Conservation (phyloP, 2,797 vertebrate species). For the Enteromius argenteus region DNA sequence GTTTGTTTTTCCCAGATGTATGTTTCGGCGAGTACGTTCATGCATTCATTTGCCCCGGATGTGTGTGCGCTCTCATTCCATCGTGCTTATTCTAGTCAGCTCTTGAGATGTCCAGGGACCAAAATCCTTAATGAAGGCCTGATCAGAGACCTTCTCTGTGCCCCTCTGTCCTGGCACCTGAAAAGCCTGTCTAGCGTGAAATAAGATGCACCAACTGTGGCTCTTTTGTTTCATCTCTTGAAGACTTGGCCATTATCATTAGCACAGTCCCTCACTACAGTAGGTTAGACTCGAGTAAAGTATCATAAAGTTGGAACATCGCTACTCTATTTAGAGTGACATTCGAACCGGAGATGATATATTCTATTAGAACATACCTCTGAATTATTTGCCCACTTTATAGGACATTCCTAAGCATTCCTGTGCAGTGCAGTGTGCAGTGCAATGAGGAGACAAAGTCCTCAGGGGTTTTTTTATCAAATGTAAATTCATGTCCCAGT, state of each 20-base stretch:
- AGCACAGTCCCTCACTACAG: constrained; percentile 34
- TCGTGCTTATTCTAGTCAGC: constrained; percentile 1
- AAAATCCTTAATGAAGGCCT: constrained; percentile 50
- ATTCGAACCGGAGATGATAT: constrained; percentile 26
- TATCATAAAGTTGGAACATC: constrained; percentile 12
- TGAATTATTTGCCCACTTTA: constrained; percentile 73
- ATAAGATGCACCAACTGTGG: constrained; percentile 50
- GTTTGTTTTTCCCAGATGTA: constrained; percentile 39
- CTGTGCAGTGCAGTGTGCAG: not conserved
- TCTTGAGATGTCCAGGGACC: constrained; percentile 26
- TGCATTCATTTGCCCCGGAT: constrained; percentile 36
- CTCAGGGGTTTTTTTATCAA: not conserved
- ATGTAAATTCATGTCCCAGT: not conserved
- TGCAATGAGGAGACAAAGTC: not conserved
- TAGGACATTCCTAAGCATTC: constrained; percentile 62
- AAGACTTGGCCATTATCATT: constrained; percentile 47
- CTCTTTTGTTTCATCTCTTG: constrained; percentile 48
- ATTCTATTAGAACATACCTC: constrained; percentile 44
- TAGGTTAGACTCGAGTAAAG: constrained; percentile 28
- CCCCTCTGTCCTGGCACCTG: constrained; percentile 49
- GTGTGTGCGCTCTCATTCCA: constrained; percentile 8
- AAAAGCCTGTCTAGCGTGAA: constrained; percentile 56
- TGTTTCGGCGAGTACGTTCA: constrained; percentile 26
- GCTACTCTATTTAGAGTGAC: constrained; percentile 44
- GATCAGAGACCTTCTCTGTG: constrained; percentile 48